Evolutionary conservation across 2,888 invertebrate species (phyloP).

Genomic region (Aphidoletes aphidimyza): DNA sequence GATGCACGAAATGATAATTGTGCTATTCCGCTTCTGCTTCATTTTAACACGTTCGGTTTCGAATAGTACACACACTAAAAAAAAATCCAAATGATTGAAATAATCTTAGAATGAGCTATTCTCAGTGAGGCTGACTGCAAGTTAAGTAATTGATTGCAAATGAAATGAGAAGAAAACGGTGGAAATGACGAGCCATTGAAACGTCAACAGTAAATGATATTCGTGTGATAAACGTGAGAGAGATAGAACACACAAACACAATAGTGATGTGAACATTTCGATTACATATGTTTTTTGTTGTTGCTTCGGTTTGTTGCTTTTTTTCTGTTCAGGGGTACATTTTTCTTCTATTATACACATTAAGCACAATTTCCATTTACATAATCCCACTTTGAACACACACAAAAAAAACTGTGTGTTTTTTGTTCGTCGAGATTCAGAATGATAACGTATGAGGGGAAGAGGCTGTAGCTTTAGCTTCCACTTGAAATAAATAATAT

Average conservation of each 20-base stretch:
- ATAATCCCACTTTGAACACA: conserved; percentile 21
- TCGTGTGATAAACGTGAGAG: conserved; percentile 44
- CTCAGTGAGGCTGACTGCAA: neutral
- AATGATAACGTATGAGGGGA: neutral
- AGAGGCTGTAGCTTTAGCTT: neutral
- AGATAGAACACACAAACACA: conserved; percentile 9
- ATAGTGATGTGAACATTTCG: neutral
- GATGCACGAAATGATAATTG: neutral
- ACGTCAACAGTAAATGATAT: conserved; percentile 9
- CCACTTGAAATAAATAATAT: conserved; percentile 22
- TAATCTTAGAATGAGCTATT: neutral
- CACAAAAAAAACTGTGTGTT: neutral
- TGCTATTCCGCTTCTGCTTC: neutral
- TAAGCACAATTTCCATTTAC: conserved; percentile 21
- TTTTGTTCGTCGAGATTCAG: neutral
- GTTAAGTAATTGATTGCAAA: neutral
- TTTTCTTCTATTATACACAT: conserved; percentile 47
- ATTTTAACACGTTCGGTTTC: neutral
- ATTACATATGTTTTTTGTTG: conserved; percentile 13
- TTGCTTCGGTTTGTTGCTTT: neutral
- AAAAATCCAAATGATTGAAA: neutral
- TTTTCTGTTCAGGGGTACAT: neutral
- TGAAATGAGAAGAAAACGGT: neutral
- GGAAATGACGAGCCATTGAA: neutral
- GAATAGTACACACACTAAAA: too few species aligned